phyloP scores from a whole-genome alignment of 2,113 vertebrate species.

The Spermophilus dauricus region DNA sequence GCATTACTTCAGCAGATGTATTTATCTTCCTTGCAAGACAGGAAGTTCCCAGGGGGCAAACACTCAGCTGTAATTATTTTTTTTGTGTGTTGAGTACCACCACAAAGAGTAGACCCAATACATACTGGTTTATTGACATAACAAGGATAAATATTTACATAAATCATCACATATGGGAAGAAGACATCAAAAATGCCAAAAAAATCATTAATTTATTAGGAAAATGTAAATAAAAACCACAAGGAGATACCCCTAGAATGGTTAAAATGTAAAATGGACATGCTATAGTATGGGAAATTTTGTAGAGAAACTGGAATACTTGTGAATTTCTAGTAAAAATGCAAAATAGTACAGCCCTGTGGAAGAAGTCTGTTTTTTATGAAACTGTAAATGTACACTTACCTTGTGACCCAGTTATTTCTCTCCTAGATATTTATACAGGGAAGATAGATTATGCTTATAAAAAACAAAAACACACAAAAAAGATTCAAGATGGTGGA shows the following conservation, averaged over 20 bases:
- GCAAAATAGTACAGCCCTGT: background rate
- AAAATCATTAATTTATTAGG: background rate
- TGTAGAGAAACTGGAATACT: background rate
- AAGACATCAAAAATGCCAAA: background rate
- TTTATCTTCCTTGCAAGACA: background rate
- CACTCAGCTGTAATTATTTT: background rate
- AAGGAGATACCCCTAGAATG: background rate
- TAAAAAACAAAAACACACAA: background rate
- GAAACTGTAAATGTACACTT: background rate
- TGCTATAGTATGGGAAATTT: background rate
- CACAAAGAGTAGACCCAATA: background rate
- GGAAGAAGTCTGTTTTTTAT: background rate
- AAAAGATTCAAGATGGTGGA: background rate
- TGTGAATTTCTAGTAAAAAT: background rate
- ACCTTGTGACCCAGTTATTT: background rate
- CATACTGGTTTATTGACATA: background rate
- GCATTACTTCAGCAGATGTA: background rate
- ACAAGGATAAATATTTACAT: background rate
- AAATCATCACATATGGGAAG: background rate
- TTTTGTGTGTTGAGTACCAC: background rate
- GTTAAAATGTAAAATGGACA: background rate
- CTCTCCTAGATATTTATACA: background rate
- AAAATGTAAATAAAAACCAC: background rate
- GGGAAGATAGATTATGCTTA: background rate
- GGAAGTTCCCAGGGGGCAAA: background rate